A percentile compares a stretch with the other conserved stretches of the same genome.
These are phyloP conservation scores for Brachymystax lenok DNA, from an alignment of 2,797 vertebrate species.

Conservation along the genomic window DNA sequence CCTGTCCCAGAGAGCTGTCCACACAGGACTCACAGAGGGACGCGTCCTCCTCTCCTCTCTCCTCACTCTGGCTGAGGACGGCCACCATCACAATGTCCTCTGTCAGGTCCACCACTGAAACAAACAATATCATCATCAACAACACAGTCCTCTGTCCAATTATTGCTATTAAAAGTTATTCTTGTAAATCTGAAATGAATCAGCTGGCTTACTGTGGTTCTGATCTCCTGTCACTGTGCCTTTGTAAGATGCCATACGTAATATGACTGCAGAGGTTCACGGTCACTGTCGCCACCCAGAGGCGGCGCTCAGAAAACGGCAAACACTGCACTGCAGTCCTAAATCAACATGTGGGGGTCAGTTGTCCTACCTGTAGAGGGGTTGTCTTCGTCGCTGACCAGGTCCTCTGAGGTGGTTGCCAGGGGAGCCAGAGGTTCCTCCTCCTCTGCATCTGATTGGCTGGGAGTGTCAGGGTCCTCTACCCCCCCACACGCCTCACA, in stretches of 20 bases:
- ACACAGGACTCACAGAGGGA: slow-evolving; percentile 47
- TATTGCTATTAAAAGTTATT: too few relatives aligned
- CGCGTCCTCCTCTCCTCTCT: slow-evolving; percentile 60
- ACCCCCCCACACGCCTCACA: slow-evolving; percentile 68
- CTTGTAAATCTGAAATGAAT: too few relatives aligned
- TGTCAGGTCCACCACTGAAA: slow-evolving; percentile 67
- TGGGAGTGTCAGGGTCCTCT: slow-evolving; percentile 66
- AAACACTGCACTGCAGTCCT: neutral
- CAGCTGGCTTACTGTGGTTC: too few relatives aligned
- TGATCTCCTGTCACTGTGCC: too few relatives aligned
- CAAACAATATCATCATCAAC: neutral
- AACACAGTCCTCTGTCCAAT: neutral
- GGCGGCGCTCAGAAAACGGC: slow-evolving; percentile 28
- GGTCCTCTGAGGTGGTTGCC: slow-evolving; percentile 71
- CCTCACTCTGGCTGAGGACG: slow-evolving; percentile 61
- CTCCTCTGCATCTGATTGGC: slow-evolving; percentile 66
- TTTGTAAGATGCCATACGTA: neutral
- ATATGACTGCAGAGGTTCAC: slow-evolving; percentile 4
- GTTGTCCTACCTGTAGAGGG: slow-evolving; percentile 67
- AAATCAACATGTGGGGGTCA: neutral
- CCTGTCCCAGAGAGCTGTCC: slow-evolving; percentile 35
- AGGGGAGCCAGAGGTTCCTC: slow-evolving; percentile 67
- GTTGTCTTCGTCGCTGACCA: slow-evolving; percentile 68
- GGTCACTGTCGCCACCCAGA: slow-evolving; percentile 66
- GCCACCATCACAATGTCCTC: slow-evolving; percentile 62